Evolutionary conservation across 1,140 invertebrate species (phyloP).

Genomic region (Campoletis sonorensis): DNA sequence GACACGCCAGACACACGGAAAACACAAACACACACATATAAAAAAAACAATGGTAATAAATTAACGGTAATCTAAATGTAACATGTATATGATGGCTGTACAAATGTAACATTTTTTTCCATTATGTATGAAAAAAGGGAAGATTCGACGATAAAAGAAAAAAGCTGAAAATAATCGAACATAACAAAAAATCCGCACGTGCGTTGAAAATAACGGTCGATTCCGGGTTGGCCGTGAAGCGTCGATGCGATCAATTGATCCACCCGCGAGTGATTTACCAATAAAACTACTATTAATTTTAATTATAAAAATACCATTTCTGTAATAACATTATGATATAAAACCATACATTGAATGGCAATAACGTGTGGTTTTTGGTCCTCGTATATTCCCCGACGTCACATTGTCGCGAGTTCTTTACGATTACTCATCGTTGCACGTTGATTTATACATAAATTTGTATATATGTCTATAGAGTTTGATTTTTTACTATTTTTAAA

Average conservation of each 20-base stretch:
- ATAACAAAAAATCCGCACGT: conserved; percentile 58
- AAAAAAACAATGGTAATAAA: conserved; percentile 68
- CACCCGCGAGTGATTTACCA: conserved; percentile 69
- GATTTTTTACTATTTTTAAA: too few relatives aligned
- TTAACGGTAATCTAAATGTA: conserved; percentile 75
- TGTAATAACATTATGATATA: conserved; percentile 76
- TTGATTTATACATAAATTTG: too few relatives aligned
- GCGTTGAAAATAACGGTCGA: conserved; percentile 59
- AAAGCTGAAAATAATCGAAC: conserved; percentile 58
- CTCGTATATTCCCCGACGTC: conserved; percentile 31
- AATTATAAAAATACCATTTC: conserved; percentile 74
- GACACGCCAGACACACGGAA: conserved; percentile 52
- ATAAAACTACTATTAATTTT: conserved; percentile 72
- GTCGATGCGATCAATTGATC: conserved; percentile 60
- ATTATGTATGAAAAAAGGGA: conserved; percentile 70
- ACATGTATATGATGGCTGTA: conserved; percentile 76
- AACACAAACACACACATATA: conserved; percentile 56
- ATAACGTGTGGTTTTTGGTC: conserved; percentile 43
- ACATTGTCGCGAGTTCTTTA: neutral
- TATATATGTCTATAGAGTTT: too few relatives aligned
- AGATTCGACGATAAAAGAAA: conserved; percentile 63
- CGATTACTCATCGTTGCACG: neutral
- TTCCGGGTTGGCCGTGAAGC: conserved; percentile 36
- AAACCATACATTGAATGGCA: conserved; percentile 75
- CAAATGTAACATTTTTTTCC: conserved; percentile 77